Evolutionary conservation across 2,113 vertebrate genomes (phyloP).

Genomic region (Antechinus stuartii): DNA sequence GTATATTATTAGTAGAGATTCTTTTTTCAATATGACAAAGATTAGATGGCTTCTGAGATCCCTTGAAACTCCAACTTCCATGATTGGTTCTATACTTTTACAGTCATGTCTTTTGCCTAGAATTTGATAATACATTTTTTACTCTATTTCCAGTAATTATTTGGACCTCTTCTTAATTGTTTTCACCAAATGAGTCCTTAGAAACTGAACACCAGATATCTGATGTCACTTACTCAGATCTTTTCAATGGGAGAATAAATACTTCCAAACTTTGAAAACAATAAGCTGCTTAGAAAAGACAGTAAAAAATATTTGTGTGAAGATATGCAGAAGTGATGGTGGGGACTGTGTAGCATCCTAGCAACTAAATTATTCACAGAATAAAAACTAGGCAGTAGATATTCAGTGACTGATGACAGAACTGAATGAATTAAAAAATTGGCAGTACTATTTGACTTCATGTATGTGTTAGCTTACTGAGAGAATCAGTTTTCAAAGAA

Average conservation of each 20-base stretch:
- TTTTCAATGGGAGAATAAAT: slow-evolving; percentile 32
- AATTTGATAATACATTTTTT: slow-evolving; percentile 16
- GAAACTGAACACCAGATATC: slow-evolving; percentile 24
- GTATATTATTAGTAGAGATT: neutral
- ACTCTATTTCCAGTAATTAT: slow-evolving; percentile 35
- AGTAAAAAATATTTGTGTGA: neutral
- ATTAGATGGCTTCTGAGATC: neutral
- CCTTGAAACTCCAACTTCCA: neutral
- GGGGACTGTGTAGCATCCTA: slow-evolving; percentile 3
- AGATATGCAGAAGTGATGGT: neutral
- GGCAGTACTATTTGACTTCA: neutral
- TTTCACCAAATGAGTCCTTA: slow-evolving; percentile 45
- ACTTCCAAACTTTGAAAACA: slow-evolving; percentile 8
- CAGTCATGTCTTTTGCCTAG: neutral
- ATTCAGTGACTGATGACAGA: neutral
- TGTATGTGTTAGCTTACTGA: neutral
- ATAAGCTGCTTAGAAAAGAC: slow-evolving; percentile 14
- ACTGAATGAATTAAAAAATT: neutral
- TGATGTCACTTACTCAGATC: slow-evolving; percentile 16
- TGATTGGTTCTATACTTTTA: neutral
- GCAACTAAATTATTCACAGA: neutral
- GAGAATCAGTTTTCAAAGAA: neutral
- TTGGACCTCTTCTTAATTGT: slow-evolving; percentile 23
- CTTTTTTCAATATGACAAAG: neutral
- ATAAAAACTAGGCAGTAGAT: neutral